Percentiles rank a stretch among this genome's conserved stretches.
Evolutionary conservation across 2,113 vertebrate species (phyloP).

Genomic region (Callorhinus ursinus): DNA sequence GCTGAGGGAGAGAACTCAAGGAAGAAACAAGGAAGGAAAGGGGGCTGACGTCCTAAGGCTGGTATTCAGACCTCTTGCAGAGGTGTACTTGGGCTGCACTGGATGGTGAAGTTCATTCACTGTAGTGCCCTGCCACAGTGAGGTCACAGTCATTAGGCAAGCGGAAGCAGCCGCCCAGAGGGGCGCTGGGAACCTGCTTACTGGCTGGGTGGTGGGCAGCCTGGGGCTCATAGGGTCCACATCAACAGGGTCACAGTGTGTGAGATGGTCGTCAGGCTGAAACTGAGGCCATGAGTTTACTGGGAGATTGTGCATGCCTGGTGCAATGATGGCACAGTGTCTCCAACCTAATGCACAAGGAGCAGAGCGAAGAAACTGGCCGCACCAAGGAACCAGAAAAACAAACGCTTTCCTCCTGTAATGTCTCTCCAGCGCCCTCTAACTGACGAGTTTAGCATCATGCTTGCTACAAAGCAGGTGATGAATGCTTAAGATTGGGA

Average conservation of each 20-base stretch:
- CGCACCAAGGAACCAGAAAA: neutral
- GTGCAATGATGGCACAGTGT: neutral
- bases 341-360: neutral
- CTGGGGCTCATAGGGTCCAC: neutral
- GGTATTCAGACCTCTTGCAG: neutral
- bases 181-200: neutral
- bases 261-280: neutral
- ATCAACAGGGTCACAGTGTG: neutral
- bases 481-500: neutral
- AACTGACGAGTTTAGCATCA: neutral
- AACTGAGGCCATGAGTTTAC: neutral
- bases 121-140: neutral
- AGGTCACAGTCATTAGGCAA: neutral
- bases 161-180: neutral
- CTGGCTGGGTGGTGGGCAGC: no score
- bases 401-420: neutral
- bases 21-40: neutral
- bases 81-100: accelerated
- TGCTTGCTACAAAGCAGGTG: neutral
- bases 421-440: slow-evolving; percentile 28
- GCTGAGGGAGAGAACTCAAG: neutral
- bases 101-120: neutral
- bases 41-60: neutral
- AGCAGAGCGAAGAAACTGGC: neutral
- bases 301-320: neutral